These are phyloP conservation scores for Chrysoperla carnea DNA, from an alignment of 1,140 invertebrate genomes.

Conservation along the genomic window DNA sequence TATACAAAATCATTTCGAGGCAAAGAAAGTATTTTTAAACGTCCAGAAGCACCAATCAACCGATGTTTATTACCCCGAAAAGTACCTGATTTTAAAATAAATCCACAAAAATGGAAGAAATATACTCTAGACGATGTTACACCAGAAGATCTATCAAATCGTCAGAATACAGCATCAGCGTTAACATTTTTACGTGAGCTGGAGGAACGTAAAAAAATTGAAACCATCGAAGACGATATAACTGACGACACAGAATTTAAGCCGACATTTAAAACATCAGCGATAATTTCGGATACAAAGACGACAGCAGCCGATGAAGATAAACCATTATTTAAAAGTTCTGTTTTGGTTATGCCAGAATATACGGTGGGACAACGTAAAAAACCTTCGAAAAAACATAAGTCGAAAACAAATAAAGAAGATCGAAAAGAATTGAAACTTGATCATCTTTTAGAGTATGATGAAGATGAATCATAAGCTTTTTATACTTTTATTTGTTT, in stretches of 20 bases:
- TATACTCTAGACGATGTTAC: conserved; percentile 55
- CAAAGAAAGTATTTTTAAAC: conserved; percentile 60
- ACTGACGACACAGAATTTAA: conserved; percentile 13
- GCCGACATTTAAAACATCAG: conserved; percentile 18
- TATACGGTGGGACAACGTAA: conserved; percentile 55
- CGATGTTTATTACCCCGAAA: conserved; percentile 28
- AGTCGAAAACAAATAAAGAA: conserved; percentile 11
- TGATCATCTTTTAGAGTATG: conserved; percentile 36
- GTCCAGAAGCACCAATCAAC: conserved; percentile 38
- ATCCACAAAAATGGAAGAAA: conserved; percentile 61
- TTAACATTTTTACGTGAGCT: conserved; percentile 48
- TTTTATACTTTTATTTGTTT: no score
- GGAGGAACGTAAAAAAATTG: conserved; percentile 29
- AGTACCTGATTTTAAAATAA: conserved; percentile 47
- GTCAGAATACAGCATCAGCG: conserved; percentile 50
- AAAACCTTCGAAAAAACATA: conserved; percentile 28
- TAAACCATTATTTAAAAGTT: conserved; percentile 37
- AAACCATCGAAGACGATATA: conserved; percentile 13
- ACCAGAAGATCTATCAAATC: conserved; percentile 50
- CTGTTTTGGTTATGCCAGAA: conserved; percentile 58
- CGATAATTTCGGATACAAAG: conserved; percentile 5
- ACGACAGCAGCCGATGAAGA: conserved; percentile 21
- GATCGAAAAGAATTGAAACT: conserved; percentile 30
- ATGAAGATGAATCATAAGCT: conserved; percentile 19
- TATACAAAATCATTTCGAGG: conserved; percentile 35